These are phyloP conservation scores for Drosophila mulleri DNA, from an alignment of 2,888 invertebrate species.

Conservation along the genomic window DNA sequence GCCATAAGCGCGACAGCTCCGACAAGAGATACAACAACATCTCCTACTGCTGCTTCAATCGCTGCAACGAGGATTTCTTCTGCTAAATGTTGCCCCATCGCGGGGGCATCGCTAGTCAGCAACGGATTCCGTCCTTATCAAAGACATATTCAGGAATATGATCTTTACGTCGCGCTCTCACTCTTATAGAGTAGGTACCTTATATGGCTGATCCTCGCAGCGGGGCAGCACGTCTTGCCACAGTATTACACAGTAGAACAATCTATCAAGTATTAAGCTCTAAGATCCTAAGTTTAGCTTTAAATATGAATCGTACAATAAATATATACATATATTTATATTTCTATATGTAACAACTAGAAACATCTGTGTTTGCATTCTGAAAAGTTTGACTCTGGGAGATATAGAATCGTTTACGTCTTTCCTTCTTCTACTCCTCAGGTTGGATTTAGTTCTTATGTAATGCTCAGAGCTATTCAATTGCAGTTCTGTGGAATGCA, in stretches of 20 bases:
- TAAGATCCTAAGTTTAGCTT: slow-evolving; percentile 4
- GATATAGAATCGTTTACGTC: neutral
- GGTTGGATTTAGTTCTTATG: too few species aligned
- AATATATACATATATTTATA: slow-evolving; percentile 12
- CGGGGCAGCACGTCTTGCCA: slow-evolving; percentile 42
- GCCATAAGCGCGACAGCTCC: slow-evolving; percentile 69
- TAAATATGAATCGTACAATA: slow-evolving; percentile 11
- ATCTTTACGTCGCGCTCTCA: slow-evolving; percentile 62
- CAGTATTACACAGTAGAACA: slow-evolving; percentile 62
- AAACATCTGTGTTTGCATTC: neutral
- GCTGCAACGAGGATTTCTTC: slow-evolving; percentile 83
- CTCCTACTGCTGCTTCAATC: slow-evolving; percentile 81
- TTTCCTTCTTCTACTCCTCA: neutral
- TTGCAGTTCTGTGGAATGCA: neutral
- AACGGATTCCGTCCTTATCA: slow-evolving; percentile 64
- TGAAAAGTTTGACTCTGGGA: too few species aligned
- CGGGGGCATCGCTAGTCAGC: slow-evolving; percentile 42
- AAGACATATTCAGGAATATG: slow-evolving; percentile 11
- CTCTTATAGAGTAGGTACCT: slow-evolving; percentile 79
- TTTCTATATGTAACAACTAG: neutral
- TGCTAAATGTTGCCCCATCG: slow-evolving; percentile 54
- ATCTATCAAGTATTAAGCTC: slow-evolving; percentile 31
- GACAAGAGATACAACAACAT: slow-evolving; percentile 69
- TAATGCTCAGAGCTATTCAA: too few species aligned
- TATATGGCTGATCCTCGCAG: slow-evolving; percentile 38